Conservation (phyloP, 2,797 vertebrate genomes). For the Sebastes kiyomatsui region DNA sequence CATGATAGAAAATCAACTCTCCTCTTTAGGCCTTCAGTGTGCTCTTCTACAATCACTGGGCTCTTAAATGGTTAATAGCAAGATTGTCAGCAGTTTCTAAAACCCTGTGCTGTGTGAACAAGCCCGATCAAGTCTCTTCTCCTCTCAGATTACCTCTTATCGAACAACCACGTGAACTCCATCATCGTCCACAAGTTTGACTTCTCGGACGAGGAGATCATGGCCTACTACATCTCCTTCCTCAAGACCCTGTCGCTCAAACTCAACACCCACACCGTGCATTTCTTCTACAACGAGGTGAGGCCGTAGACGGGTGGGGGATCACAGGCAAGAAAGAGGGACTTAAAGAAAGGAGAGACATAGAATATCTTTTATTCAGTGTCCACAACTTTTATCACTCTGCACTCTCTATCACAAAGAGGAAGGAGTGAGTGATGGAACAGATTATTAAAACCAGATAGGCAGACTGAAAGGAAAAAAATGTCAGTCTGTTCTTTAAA, state of each 20-base stretch:
- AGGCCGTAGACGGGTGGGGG: conserved; percentile 52
- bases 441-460: not conserved
- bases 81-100: not conserved
- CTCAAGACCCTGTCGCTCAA: conserved; percentile 98
- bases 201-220: conserved; percentile 99
- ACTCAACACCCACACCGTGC: conserved; percentile 98
- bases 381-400: not conserved
- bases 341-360: not conserved
- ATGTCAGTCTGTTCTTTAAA: not conserved
- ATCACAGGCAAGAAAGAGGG: too few species aligned
- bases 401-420: not conserved
- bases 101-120: not conserved
- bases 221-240: conserved; percentile 99
- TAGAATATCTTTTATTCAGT: not conserved
- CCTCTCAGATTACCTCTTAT: conserved; percentile 92
- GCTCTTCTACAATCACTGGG: not conserved
- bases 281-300: conserved; percentile 99
- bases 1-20: not conserved
- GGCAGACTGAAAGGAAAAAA: not conserved
- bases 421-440: not conserved
- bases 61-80: not conserved
- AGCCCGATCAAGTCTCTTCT: not conserved
- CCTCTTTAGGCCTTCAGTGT: not conserved
- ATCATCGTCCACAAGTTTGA: conserved; percentile 99
- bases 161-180: conserved; percentile 99